Evolutionary conservation across 2,113 vertebrate genomes (phyloP), one percentile per base, ranked within the genome.

Genomic region (Microcebus griseorufus): DNA sequence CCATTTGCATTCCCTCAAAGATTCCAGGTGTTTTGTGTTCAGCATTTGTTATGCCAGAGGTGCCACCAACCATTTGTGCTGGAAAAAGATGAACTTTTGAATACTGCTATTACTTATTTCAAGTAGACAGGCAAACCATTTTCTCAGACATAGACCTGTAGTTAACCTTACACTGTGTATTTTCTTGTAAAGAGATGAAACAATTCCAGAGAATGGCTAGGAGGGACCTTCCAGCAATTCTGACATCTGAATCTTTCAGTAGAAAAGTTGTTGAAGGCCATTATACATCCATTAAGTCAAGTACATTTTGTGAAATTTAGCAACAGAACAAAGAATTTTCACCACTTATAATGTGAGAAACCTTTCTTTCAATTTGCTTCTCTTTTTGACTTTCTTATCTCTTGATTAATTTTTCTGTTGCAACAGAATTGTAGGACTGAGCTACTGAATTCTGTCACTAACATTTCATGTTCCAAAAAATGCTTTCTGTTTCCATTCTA

Each of bases 181-280:
- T 97, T 95, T 98, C 39, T 76, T 95, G 45, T 42, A 62, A 85
- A 81, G 92, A 90, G 58, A 89, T 80, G n/a, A 98, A 97, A 96
- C 48, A 80, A 60, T 98, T 93, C 12, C 58, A 96, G 72, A 92
- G 65, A 96, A 97, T 70, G 27, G 18, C 65, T 72, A 34, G 42
- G 83, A 97, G 58, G 60, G 9, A 96, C 6, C 22, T 85, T 69
- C 3, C 65, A 51, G 18, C 48, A 88, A 92, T 80, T 94, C 53
- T 73, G 39, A 91, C 27, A 39, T 58, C 9, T 3, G 4, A 69
- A 79, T 97, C 9, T 39, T 97, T 91, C 0, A n/a, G 1, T 17
- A 90, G 70, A 94, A 97, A 65, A 96, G 20, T 9, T 84, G 81
- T 39, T 6, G 0, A 97, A 5, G 6, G 3, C 23, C 92, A 5